Evolutionary conservation across 35 echinoderm and acorn worm species (phyloP).

Genomic region (Heliocidaris erythrogramma): DNA sequence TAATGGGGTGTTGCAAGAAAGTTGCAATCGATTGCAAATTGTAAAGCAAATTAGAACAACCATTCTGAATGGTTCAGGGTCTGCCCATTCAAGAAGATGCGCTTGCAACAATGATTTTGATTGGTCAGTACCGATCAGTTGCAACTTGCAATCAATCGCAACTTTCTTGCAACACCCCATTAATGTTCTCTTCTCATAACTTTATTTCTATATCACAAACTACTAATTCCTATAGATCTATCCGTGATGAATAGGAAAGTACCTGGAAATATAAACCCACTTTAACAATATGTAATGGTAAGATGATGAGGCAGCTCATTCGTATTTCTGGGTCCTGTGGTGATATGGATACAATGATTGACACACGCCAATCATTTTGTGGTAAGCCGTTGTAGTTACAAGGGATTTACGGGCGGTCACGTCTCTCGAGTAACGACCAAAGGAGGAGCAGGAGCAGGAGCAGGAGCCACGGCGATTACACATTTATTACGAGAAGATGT

Average conservation of each 20-base stretch:
- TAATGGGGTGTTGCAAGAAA: no score
- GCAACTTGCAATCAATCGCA: neutral
- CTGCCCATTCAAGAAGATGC: no score
- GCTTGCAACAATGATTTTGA: no score
- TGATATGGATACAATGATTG: neutral
- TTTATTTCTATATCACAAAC: neutral
- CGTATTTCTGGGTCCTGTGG: neutral
- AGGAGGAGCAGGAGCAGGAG: neutral
- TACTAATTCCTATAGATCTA: neutral
- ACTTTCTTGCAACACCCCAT: no score
- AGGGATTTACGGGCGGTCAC: slow-evolving; percentile 14
- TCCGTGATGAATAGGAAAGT: neutral
- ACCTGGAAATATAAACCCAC: slow-evolving; percentile 10
- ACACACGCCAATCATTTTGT: neutral
- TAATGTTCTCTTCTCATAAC: no score
- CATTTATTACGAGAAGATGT: neutral
- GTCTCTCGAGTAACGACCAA: neutral
- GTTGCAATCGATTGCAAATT: no score
- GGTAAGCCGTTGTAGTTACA: neutral
- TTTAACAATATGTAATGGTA: neutral
- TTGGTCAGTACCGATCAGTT: no score
- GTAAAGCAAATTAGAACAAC: no score
- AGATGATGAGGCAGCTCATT: neutral
- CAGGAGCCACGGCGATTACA: neutral
- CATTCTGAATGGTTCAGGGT: no score